phyloP scores from a whole-genome alignment of 2,113 vertebrate genomes.

The Micronisus gabar region DNA sequence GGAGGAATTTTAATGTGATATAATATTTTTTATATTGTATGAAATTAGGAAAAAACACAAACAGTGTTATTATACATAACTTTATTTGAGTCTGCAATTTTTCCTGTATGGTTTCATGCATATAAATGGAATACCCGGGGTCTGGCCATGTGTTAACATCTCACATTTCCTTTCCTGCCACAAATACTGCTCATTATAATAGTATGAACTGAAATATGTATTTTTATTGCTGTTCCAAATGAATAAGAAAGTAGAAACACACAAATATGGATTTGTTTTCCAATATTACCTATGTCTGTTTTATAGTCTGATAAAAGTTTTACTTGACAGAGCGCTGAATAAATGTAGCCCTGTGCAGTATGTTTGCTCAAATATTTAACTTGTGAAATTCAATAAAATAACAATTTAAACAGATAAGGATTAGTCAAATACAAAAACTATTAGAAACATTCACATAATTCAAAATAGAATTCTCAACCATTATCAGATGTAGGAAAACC shows the following conservation, averaged over 20 bases:
- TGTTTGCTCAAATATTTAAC: constrained; percentile 54
- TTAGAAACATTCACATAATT: constrained; percentile 43
- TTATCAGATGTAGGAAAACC: constrained; percentile 58
- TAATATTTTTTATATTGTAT: constrained; percentile 10
- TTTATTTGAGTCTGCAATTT: constrained; percentile 39
- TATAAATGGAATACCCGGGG: constrained; percentile 35
- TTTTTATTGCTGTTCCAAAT: constrained; percentile 46
- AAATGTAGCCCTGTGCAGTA: background rate
- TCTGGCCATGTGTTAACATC: constrained; percentile 42
- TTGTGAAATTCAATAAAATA: constrained; percentile 56
- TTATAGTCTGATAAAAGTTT: constrained; percentile 42
- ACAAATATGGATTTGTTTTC: constrained; percentile 34
- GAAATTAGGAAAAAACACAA: constrained; percentile 30
- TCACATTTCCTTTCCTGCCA: constrained; percentile 55
- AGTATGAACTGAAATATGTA: constrained; percentile 37
- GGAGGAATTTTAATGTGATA: constrained; percentile 17
- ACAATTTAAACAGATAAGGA: constrained; percentile 62
- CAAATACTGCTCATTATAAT: constrained; percentile 54
- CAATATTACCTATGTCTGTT: constrained; percentile 26
- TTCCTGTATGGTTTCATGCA: constrained; percentile 51
- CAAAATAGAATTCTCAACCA: constrained; percentile 52
- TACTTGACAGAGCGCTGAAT: background rate
- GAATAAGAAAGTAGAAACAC: background rate
- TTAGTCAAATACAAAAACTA: constrained; percentile 48
- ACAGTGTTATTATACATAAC: constrained; percentile 16